Evolutionary conservation across 2,888 invertebrate genomes (phyloP), one percentile per base, ranked within the genome.

Genomic region (Drosophila parthenogenetica): DNA sequence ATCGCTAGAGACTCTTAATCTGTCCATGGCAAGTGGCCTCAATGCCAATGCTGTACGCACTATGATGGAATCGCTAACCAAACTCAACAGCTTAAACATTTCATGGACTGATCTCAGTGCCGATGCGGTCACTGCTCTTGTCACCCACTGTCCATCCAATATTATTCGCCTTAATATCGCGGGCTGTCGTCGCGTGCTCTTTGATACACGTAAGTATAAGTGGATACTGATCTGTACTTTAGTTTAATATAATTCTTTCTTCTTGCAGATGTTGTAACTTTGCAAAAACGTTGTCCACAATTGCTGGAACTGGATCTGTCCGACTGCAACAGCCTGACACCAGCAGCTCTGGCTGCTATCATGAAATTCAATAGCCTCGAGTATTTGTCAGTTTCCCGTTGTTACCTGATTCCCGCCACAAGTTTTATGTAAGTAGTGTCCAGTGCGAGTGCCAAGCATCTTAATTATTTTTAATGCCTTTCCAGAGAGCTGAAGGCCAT

Each of bases 231-330:
- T 16, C 4, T 1, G n/a, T 8, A 14, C 1, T 16, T 19, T 13
- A 4, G 19, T 54, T 32, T 16, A 0, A 13, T 3, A 0, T 0
- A 3, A 0, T 50, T 39, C 22, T 17, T 29, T 1, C n/a, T 14
- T 16, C 25, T 58, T 60, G 39, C 92, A 98, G 98, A 96, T 93
- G 93, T 98, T 5, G 90, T 92, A 5, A 92, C 93, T 10, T 92
- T 98, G 53, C 94, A 94, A 0, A 85, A 90, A 13, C 94, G 95
- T 5, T 97, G 97, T 89, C 94, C 95, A 0, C 93, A 94, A 1
- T 93, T 98, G 16, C 92, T 95, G 43, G 98, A 98, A 91, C 93
- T 98, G 76, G 98, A 98, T 93, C 90, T 98, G 64, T 98, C 98
- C 17, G 98, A 98, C 92, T 96, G 97, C 85, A 95, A 96, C 7